Evolutionary conservation across 2,113 vertebrate species (phyloP), one percentile per base, ranked within the genome.

Genomic region (Sylvilagus bachmani): DNA sequence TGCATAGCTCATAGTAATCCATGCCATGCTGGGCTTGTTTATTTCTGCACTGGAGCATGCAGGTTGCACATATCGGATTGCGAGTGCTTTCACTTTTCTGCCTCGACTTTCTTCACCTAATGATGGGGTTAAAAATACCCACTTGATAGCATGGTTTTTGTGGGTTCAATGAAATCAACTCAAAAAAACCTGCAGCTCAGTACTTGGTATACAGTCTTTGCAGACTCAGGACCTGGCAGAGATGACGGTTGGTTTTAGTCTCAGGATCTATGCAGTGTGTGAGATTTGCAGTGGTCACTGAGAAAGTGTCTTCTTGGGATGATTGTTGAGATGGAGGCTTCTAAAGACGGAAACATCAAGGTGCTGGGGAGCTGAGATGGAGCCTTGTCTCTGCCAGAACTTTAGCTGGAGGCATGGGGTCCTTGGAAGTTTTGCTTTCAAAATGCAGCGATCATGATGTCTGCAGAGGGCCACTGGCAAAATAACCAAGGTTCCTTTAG

Each of bases 1-100:
- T 27, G 21, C 14, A 21, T 4, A 17, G 19, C 2, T 78, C 16
- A 0, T 33, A 2, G 29, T 51, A 29, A 75, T 17, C 27, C 33
- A 9, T 64, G 8, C 53, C 14, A 6, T 64, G 14, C 89, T 33
- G 21, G 12, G 27, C 27, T 61, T 24, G 38, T 49, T 77, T 27
- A 27, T 74, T 75, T 84, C 22, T 61, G 3, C 11, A 10, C 19
- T 21, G 5, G 75, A 80, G 58, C 31, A 9, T 4, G 0, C 36
- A 62, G 67, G 22, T 61, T 25, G 36, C 27, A 75, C 66, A 25
- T 1, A 2, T 69, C 27, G 27, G 22, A 70, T 77, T 36, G 51
- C 10, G 13, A 82, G 66, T 66, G 49, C 44, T 74, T 84, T 85
- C 38, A 24, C 55, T 66, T 25, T 17, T 58, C 25, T n/a, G 0